Evolutionary conservation across 2,797 vertebrate genomes (phyloP).

Genomic region (Sylvilagus floridanus): DNA sequence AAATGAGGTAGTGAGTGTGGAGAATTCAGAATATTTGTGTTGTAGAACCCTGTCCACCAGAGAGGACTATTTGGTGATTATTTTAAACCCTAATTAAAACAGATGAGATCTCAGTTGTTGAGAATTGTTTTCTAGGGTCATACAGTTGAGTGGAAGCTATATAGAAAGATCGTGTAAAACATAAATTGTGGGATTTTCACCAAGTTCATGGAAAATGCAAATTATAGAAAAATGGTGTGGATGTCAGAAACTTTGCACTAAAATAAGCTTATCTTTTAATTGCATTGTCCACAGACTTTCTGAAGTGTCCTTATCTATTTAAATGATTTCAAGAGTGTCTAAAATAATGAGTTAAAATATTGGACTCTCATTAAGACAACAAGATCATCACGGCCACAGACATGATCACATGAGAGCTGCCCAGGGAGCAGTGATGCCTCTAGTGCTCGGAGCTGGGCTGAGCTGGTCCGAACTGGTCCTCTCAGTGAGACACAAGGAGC

Average conservation of each 20-base stretch:
- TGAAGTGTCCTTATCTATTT: neutral
- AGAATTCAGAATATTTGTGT: neutral
- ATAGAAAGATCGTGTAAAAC: conserved; percentile 31
- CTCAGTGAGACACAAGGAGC: neutral
- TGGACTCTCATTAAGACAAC: conserved; percentile 11
- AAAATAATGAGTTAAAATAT: conserved; percentile 45
- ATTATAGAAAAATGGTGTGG: too few species aligned
- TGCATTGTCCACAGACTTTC: too few species aligned
- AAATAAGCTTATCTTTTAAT: too few species aligned
- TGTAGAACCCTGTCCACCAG: neutral
- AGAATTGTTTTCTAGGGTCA: conserved; percentile 47
- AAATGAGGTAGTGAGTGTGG: neutral
- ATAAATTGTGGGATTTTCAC: neutral
- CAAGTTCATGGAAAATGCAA: too few species aligned
- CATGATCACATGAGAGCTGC: neutral
- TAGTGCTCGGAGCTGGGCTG: neutral
- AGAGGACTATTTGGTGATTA: neutral
- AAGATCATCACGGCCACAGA: neutral
- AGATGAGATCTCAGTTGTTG: conserved; percentile 12
- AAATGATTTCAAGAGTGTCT: conserved; percentile 39
- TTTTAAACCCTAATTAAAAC: conserved; percentile 34
- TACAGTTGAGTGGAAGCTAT: conserved; percentile 56
- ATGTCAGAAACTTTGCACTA: too few species aligned
- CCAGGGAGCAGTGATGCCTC: neutral
- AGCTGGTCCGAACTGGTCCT: neutral